A percentile compares a stretch with the other conserved stretches of the same genome.
Conservation (phyloP, 2,797 vertebrate species). For the Phrynocephalus guinanensis region DNA sequence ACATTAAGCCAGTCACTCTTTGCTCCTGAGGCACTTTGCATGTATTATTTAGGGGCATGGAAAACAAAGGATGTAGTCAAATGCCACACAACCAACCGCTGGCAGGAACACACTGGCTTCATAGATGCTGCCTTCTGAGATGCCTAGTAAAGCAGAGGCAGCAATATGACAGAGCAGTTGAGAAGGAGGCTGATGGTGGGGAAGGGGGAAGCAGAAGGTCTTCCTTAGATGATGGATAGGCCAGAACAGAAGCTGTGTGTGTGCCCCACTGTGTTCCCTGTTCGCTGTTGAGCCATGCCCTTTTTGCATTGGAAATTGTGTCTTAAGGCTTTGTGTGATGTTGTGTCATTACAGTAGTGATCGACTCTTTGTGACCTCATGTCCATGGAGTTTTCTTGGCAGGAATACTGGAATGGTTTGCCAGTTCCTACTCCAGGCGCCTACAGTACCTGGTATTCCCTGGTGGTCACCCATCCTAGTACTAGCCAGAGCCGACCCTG, state of each 20-base stretch:
- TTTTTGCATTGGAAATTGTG: background rate
- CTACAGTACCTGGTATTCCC: too few species aligned
- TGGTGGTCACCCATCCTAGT: too few species aligned
- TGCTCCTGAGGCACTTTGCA: background rate
- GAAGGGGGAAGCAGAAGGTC: background rate
- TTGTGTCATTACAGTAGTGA: too few species aligned
- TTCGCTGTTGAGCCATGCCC: background rate
- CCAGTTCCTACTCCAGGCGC: too few species aligned
- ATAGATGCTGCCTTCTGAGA: background rate
- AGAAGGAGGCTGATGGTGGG: background rate
- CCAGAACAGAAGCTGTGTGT: rapidly evolving
- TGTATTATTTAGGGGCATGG: too few species aligned
- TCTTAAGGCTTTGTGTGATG: background rate
- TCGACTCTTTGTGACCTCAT: too few species aligned
- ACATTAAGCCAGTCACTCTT: background rate
- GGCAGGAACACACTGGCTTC: background rate
- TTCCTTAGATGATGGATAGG: background rate
- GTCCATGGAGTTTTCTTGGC: too few species aligned
- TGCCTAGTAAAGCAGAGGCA: background rate
- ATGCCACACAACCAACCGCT: background rate
- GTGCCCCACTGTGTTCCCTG: slow-evolving; percentile 6
- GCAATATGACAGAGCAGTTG: too few species aligned
- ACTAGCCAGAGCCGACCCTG: too few species aligned
- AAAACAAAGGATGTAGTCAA: background rate
- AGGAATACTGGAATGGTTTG: too few species aligned